Base-by-base conservation (phyloP, 2,113 vertebrate genomes). In the Paraplagusia blochii region DNA sequence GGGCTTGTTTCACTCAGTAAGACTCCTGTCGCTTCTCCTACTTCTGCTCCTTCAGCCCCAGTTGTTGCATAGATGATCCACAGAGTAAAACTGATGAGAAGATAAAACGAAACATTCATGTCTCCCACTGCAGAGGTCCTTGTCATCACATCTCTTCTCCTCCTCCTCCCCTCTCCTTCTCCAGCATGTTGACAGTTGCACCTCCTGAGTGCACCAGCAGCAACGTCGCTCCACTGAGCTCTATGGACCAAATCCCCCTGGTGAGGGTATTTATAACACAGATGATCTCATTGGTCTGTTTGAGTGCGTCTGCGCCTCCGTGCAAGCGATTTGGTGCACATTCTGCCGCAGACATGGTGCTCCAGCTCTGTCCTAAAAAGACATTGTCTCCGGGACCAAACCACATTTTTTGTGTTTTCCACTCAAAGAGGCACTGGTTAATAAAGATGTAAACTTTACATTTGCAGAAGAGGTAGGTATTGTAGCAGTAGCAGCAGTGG, bases 211-310 rank as follows among this genome's bases (percentile, higher is more conserved):
- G 35, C 35, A 36, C 35, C 36, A 38, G 36, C 36, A 38, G 36
- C 36, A 11, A 2, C 22, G 77, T 39, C 57, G 80, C 61, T 87
- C 86, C 74, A 74, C 86, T 70, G 87, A 89, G 22, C 3, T 29
- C 22, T 29, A 29, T 29, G 22, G 22, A 29, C 22, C 22, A 6
- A 6, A 29, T 29, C 22, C 22, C 82, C 69, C 74, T 22, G 83
- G 80, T 91, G 36, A 81, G 82, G 92, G 91, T 96, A 95, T 97
- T 96, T 96, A 94, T 96, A 95, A 91, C 92, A 83, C 84, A 77
- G 76, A 86, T 95, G 94, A 95, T 87, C 93, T 94, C 93, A 94
- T 89, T 84, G 84, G 90, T 85, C 73, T 16, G 72, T 77, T 88
- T 90, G 22, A 29, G 22, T 4, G 81, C 89, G 90, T 88, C 87